Evolutionary conservation across 2,113 vertebrate genomes (phyloP).

Genomic region (Chlorocebus sabaeus): DNA sequence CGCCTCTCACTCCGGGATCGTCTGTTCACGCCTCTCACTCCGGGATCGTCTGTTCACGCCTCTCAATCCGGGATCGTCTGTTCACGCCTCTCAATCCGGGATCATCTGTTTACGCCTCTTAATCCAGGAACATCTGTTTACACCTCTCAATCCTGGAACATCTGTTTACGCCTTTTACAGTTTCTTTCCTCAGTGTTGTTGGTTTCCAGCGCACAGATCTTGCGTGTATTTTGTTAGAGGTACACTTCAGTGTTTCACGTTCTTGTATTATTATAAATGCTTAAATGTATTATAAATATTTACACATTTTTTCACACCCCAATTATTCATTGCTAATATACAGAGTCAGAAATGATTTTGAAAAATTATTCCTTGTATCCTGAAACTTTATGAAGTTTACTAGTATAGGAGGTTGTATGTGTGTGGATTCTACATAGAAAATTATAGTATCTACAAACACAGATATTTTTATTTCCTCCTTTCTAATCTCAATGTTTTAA

Average conservation of each 20-base stretch:
- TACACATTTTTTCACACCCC: background rate
- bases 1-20: accelerated
- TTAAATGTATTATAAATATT: background rate
- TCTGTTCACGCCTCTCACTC: too few relatives aligned
- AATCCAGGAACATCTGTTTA: too few relatives aligned
- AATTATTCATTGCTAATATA: background rate
- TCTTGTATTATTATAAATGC: background rate
- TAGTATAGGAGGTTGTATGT: background rate
- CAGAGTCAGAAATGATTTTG: background rate
- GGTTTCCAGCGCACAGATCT: accelerated
- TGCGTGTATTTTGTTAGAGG: accelerated
- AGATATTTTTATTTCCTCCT: background rate
- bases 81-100: accelerated
- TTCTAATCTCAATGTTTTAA: background rate
- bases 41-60: accelerated
- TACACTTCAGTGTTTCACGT: too few relatives aligned
- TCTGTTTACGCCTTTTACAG: background rate
- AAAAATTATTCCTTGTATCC: too few relatives aligned
- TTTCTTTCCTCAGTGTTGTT: too few relatives aligned
- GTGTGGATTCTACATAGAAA: background rate
- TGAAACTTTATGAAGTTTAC: background rate
- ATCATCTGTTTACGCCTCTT: accelerated
- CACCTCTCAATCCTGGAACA: accelerated
- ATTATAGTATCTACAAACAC: background rate
- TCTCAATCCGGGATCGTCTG: too few relatives aligned